A percentile compares a stretch with the other conserved stretches of the same genome.
Evolutionary conservation across 2,888 invertebrate genomes (phyloP).

Genomic region (Ochropacha duplaris): DNA sequence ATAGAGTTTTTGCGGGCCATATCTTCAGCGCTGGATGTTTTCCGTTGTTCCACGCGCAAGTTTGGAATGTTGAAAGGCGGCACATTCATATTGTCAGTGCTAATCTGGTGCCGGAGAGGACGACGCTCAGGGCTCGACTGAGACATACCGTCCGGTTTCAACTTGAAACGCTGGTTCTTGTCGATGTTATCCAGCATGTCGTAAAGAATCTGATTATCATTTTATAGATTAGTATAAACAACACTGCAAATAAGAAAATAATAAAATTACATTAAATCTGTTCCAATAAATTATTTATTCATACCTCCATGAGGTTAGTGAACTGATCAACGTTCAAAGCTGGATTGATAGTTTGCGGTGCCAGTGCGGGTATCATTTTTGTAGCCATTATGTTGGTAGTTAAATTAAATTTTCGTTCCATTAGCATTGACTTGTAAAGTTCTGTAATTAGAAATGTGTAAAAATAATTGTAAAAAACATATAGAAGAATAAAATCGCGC

Average conservation of each 20-base stretch:
- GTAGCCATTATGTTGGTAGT: conserved; percentile 96
- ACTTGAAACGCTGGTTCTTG: conserved; percentile 93
- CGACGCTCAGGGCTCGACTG: conserved; percentile 90
- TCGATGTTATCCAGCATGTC: conserved; percentile 96
- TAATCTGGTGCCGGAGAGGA: conserved; percentile 90
- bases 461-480: conserved; percentile 12
- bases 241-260: not conserved
- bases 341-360: conserved; percentile 96
- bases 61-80: conserved; percentile 95
- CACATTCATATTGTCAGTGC: conserved; percentile 93
- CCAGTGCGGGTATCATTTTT: conserved; percentile 94
- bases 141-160: conserved; percentile 91
- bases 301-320: conserved; percentile 69
- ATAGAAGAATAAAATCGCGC: not conserved
- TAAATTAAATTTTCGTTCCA: conserved; percentile 94
- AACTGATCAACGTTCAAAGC: conserved; percentile 66
- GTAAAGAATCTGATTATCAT: conserved; percentile 86
- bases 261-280: not conserved
- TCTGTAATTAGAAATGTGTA: conserved; percentile 81
- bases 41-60: conserved; percentile 91
- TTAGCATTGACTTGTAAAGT: conserved; percentile 95
- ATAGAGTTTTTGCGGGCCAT: conserved; percentile 94
- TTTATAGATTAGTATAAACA: too few relatives aligned
- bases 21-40: conserved; percentile 95
- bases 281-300: not conserved